A percentile compares a stretch with the other conserved stretches of the same genome.
phyloP scores from a whole-genome alignment of 2,113 vertebrate species.

The Nothoprocta perdicaria region DNA sequence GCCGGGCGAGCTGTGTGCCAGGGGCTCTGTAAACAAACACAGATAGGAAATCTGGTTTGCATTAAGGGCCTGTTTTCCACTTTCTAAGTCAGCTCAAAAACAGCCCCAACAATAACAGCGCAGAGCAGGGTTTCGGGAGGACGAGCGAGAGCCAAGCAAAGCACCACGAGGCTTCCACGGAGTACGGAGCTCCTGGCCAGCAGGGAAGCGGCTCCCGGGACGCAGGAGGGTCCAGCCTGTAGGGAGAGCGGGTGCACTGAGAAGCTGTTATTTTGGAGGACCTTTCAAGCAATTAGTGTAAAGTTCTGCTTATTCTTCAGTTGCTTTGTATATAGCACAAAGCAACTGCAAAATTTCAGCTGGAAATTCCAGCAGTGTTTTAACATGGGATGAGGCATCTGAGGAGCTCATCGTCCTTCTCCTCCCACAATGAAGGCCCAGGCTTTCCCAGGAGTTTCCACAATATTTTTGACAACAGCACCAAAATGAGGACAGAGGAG shows the following conservation, averaged over 20 bases:
- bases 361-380: neutral
- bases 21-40: conserved; percentile 62
- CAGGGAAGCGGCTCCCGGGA: fast-evolving
- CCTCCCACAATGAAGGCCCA: neutral
- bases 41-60: conserved; percentile 63
- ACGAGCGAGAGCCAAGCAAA: neutral
- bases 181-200: neutral
- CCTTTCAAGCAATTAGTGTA: neutral
- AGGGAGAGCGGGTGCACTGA: neutral
- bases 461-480: neutral
- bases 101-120: neutral
- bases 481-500: neutral
- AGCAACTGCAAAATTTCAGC: neutral
- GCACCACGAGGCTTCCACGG: neutral
- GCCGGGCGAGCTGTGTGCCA: neutral
- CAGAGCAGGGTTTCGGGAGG: neutral
- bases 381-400: neutral
- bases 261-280: neutral
- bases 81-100: conserved; percentile 43
- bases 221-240: neutral
- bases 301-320: no score
- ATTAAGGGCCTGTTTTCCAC: conserved; percentile 49
- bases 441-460: neutral
- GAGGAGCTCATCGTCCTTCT: neutral
- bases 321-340: neutral